Evolutionary conservation across 1,140 invertebrate genomes (phyloP), one percentile per base, ranked within the genome.

Genomic region (Zaprionus ghesquierei): DNA sequence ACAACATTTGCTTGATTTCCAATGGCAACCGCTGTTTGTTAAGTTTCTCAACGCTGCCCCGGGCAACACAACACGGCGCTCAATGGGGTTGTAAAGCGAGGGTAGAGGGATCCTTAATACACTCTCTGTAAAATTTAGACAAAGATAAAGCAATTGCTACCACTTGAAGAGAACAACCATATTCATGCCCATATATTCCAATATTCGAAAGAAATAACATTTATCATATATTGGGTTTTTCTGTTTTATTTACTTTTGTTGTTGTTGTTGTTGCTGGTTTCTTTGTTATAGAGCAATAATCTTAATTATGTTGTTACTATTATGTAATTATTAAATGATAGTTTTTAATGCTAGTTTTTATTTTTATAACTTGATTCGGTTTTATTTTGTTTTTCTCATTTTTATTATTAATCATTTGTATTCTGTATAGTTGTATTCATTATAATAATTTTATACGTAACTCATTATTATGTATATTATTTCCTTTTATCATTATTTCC

Each of bases 241-340:
- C 63, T 41, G 27, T 78, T 86, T 89, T 84, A 84, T 87, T 87
- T 81, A 53, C 46, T 79, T 87, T 70, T 75, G 50, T 65, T 75
- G 33, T 74, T 78, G 38, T 74, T 78, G 68, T 75, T 81, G 51
- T 55, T 72, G 44, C 38, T 69, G 53, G 31, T 75, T 51, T 72
- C 33, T 56, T 74, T 77, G 73, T 77, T 51, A 75, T 81, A 78
- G 54, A 85, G 75, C 81, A 78, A 86, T 81, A 55, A 35, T 50
- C 41, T 70, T 75, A 68, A 70, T 73, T 44, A 73, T 75, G 62
- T 63, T 70, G 46, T 74, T 65, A 53, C 61, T 79, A 73, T 59
- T 79, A 77, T 85, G 59, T 86, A 70, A 71, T 72, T 72, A 54
- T 87, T 86, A 76, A 79, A 70, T 77, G 60, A 86, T 87, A 87